These are phyloP conservation scores for Drosophila setosimentum DNA, from an alignment of 2,888 invertebrate species.

Conservation along the genomic window DNA sequence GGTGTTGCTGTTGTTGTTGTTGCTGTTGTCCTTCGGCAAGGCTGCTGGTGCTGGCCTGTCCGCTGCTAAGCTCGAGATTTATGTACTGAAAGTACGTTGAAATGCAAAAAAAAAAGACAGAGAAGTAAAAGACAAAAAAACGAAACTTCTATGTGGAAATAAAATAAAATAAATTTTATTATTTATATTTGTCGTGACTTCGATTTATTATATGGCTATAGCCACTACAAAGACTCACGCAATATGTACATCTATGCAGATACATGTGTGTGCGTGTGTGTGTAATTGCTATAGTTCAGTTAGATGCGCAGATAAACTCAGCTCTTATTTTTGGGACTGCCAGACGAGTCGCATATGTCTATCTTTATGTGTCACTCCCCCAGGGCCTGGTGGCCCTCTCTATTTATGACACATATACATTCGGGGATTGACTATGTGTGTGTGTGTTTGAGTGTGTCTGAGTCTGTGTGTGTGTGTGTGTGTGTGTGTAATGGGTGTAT, in stretches of 20 bases:
- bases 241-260: slow-evolving; percentile 6
- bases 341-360: slow-evolving; percentile 70
- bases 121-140: slow-evolving; percentile 16
- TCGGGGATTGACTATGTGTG: slow-evolving; percentile 24
- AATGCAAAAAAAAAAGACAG: slow-evolving; percentile 57
- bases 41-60: slow-evolving; percentile 41
- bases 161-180: slow-evolving; percentile 77
- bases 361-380: slow-evolving; percentile 17
- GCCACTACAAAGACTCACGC: slow-evolving; percentile 37
- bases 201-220: slow-evolving; percentile 70
- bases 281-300: slow-evolving; percentile 49
- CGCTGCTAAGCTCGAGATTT: slow-evolving; percentile 75
- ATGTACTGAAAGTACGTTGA: slow-evolving; percentile 76
- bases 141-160: slow-evolving; percentile 59
- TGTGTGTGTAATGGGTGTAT: slow-evolving; percentile 35
- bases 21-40: slow-evolving; percentile 32
- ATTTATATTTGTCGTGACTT: slow-evolving; percentile 79
- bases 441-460: slow-evolving; percentile 18
- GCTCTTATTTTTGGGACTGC: slow-evolving; percentile 25
- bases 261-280: slow-evolving; percentile 14
- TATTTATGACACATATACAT: slow-evolving; percentile 52
- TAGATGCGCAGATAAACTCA: slow-evolving; percentile 60
- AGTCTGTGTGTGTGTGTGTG: slow-evolving; percentile 26
- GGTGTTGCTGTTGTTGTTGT: slow-evolving; percentile 26
- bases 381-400: neutral